phyloP scores from a whole-genome alignment of 2,888 invertebrate species.

The Tribolium freemani region DNA sequence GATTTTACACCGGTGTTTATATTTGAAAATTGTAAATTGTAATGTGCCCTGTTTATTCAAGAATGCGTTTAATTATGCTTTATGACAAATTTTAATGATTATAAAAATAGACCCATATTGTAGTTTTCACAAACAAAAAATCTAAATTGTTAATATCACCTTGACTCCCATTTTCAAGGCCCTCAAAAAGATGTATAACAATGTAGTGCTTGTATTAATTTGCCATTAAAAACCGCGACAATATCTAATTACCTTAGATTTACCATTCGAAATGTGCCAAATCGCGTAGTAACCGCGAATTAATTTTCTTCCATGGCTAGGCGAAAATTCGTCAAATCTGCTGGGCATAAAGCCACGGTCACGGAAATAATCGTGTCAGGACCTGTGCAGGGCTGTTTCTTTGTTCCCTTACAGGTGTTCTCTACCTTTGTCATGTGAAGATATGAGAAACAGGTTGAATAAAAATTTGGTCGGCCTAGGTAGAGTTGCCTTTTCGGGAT shows the following conservation, averaged over 20 bases:
- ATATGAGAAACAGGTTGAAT: neutral
- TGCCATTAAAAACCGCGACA: neutral
- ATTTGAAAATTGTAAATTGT: too few species aligned
- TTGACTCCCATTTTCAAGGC: conserved; percentile 42
- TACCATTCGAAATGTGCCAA: too few species aligned
- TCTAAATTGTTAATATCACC: conserved; percentile 37
- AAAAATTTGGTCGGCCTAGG: neutral
- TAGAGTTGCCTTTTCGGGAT: neutral
- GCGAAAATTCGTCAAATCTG: too few species aligned
- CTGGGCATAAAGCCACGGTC: too few species aligned
- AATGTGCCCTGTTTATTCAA: too few species aligned
- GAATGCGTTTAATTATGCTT: too few species aligned
- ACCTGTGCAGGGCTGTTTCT: neutral
- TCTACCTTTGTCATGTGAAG: too few species aligned
- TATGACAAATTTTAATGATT: too few species aligned
- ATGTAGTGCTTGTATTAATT: conserved; percentile 8
- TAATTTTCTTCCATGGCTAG: neutral
- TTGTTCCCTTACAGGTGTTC: neutral
- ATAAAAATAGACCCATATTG: too few species aligned
- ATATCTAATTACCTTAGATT: neutral
- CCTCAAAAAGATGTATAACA: conserved; percentile 1
- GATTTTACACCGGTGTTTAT: too few species aligned
- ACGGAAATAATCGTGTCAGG: too few species aligned
- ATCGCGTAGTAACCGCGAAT: too few species aligned
- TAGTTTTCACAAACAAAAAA: neutral